These are phyloP conservation scores for Synanthedon andrenaeformis DNA, from an alignment of 2,888 invertebrate species.

Conservation along the genomic window DNA sequence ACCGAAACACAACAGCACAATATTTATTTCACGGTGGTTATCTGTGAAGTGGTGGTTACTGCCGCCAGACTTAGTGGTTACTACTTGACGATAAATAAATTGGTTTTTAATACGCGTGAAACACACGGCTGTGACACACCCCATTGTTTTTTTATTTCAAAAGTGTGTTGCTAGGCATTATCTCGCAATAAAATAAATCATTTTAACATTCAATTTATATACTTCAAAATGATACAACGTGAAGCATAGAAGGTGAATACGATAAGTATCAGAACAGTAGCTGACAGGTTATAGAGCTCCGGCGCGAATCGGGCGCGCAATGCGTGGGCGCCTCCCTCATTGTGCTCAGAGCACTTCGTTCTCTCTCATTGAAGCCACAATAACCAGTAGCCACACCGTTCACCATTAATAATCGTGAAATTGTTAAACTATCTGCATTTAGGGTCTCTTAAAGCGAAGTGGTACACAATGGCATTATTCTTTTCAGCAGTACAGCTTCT, in stretches of 20 bases:
- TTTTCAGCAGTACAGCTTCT: no score
- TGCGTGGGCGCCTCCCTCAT: slow-evolving; percentile 44
- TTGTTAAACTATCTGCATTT: slow-evolving; percentile 7
- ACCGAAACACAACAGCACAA: no score
- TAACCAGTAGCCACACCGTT: slow-evolving; percentile 41
- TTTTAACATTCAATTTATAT: slow-evolving; percentile 6
- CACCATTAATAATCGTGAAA: slow-evolving; percentile 41
- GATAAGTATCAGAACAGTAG: slow-evolving; percentile 28
- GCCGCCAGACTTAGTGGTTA: no score
- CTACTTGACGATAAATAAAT: no score
- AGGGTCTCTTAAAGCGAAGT: no score
- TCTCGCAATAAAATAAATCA: slow-evolving; percentile 9
- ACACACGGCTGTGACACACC: no score
- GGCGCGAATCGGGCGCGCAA: slow-evolving; percentile 25
- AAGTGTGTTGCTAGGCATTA: no score
- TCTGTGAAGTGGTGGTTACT: no score
- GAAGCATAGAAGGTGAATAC: neutral
- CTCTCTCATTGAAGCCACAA: slow-evolving; percentile 43
- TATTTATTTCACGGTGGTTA: no score
- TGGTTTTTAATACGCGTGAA: no score
- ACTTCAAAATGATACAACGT: slow-evolving; percentile 4
- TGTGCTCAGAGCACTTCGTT: slow-evolving; percentile 49
- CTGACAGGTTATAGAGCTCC: slow-evolving; percentile 31
- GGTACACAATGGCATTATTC: no score
- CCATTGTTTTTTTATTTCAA: no score